phyloP scores from a whole-genome alignment of 2,888 invertebrate genomes.

The Mythimna ferrago region DNA sequence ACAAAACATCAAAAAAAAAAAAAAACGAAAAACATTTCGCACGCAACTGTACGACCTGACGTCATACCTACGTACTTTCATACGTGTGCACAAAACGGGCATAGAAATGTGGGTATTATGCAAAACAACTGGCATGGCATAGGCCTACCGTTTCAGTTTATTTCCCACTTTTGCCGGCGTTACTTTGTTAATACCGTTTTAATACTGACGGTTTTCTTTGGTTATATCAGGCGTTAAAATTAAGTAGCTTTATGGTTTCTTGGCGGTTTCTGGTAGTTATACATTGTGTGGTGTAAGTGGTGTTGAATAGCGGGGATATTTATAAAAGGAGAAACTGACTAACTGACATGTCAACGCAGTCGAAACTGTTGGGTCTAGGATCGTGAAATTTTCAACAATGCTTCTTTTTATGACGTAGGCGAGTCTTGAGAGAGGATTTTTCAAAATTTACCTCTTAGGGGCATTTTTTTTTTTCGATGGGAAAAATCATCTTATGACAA shows the following conservation, averaged over 20 bases:
- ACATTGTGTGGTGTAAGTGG: background rate
- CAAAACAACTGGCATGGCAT: conserved; percentile 70
- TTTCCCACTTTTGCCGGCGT: conserved; percentile 54
- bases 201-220: conserved; percentile 50
- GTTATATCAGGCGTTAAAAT: conserved; percentile 37
- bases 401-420: too few species aligned
- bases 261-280: conserved; percentile 11
- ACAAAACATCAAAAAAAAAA: conserved; percentile 13
- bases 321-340: too few species aligned
- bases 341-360: too few species aligned
- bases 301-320: background rate
- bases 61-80: conserved; percentile 36
- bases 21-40: background rate
- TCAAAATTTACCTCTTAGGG: too few species aligned
- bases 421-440: too few species aligned
- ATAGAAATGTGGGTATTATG: conserved; percentile 83
- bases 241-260: conserved; percentile 37
- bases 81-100: conserved; percentile 65
- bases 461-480: too few species aligned
- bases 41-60: conserved; percentile 55
- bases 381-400: too few species aligned
- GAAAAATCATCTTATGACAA: too few species aligned
- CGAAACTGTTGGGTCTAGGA: too few species aligned
- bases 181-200: conserved; percentile 62
- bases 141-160: conserved; percentile 71